Conservation (phyloP, 2,797 vertebrate species). For the Numenius phaeopus region DNA sequence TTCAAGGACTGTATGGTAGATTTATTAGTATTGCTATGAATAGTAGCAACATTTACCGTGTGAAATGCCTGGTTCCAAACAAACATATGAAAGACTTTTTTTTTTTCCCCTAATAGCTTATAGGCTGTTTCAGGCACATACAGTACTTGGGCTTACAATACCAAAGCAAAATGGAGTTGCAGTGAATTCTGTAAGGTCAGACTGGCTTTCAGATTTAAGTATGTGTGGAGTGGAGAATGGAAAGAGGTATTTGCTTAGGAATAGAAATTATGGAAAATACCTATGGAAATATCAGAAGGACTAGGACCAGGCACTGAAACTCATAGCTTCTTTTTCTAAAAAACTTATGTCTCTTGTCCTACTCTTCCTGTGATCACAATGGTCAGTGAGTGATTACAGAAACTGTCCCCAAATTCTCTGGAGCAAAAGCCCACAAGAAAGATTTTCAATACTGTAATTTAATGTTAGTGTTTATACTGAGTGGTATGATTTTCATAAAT, state of each 20-base stretch:
- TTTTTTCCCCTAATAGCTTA: background rate
- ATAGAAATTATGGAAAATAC: background rate
- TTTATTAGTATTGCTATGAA: conserved; percentile 40
- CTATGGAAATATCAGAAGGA: background rate
- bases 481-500: background rate
- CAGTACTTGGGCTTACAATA: background rate
- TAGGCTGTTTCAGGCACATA: background rate
- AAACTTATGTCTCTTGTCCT: background rate
- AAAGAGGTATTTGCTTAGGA: background rate
- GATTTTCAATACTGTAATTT: background rate
- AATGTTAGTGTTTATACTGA: background rate
- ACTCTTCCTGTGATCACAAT: background rate
- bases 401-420: background rate
- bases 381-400: background rate
- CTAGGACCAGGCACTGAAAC: background rate
- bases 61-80: conserved; percentile 23
- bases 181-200: background rate
- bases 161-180: background rate
- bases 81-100: background rate
- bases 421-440: background rate
- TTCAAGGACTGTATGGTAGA: background rate
- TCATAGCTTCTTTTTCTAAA: background rate
- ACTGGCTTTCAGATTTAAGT: background rate
- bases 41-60: conserved; percentile 16
- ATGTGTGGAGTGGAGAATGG: background rate